Percentiles rank a stretch among this genome's conserved stretches.
These are phyloP conservation scores for Dicaeum eximium DNA, from an alignment of 2,113 vertebrate genomes.

Conservation along the genomic window DNA sequence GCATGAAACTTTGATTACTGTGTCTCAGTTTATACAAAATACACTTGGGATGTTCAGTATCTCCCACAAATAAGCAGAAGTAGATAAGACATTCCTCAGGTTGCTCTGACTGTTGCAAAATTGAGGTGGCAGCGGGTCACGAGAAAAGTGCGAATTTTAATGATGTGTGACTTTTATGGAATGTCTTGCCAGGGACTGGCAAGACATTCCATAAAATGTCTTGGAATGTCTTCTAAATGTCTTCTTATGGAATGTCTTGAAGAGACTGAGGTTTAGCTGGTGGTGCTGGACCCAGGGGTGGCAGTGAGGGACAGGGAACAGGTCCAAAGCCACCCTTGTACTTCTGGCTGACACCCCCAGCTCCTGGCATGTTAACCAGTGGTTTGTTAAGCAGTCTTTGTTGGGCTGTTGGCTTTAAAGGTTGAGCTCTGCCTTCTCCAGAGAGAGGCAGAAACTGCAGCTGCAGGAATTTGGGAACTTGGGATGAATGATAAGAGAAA, in stretches of 20 bases:
- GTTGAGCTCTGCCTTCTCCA: not conserved
- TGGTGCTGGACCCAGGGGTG: not conserved
- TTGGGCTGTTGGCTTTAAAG: not conserved
- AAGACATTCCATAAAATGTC: no score
- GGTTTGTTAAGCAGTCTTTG: not conserved
- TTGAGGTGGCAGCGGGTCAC: not conserved
- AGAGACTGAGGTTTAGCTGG: not conserved
- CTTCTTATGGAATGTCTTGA: not conserved
- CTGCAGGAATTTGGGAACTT: not conserved
- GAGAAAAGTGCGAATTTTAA: not conserved
- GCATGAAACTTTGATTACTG: not conserved
- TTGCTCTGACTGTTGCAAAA: not conserved
- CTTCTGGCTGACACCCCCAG: not conserved
- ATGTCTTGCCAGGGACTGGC: not conserved
- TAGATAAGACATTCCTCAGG: not conserved
- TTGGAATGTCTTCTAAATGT: no score
- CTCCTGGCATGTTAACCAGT: not conserved
- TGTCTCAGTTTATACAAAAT: not conserved
- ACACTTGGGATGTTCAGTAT: not conserved
- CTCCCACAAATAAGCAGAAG: not conserved
- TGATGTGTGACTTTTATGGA: not conserved
- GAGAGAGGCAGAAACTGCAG: not conserved
- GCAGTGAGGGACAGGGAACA: not conserved
- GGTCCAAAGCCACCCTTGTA: not conserved
- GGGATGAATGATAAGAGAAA: not conserved